Evolutionary conservation across 2,888 invertebrate genomes (phyloP), one percentile per base, ranked within the genome.

Genomic region (Sarcophaga variegata): DNA sequence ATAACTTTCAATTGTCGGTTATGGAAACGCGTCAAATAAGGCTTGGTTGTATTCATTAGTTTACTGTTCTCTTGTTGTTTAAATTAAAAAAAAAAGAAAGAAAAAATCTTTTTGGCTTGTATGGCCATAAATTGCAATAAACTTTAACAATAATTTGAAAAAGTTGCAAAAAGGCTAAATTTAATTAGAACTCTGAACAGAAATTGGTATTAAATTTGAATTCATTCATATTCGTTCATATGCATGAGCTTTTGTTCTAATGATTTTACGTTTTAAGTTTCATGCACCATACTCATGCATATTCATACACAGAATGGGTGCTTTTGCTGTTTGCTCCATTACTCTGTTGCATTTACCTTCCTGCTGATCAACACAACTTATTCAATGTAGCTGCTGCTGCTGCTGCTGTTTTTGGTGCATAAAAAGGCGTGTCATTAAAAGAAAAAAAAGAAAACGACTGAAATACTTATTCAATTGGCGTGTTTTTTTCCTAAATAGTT

Each of bases 381-480:
- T 25, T 67, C 25, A 22, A 63, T 69, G 77, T 63, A 20, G 77
- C 74, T 64, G 70, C 75, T 62, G 79, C 62, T 86, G 79, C 17
- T 69, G 69, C 63, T 72, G 81, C 71, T 63, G 74, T 69, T 76
- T 72, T 71, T 66, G 70, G 70, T 76, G 74, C 70, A 70, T 70
- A 81, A 86, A 86, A 83, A 86, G 86, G 86, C 83, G 86, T 86
- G 86, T 86, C 86, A 83, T 83, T 86, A 83, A 83, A 70, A 76
- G 59, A 20, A 37, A 63, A 85, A 76, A 78, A 83, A 83, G 10
- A 37, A 37, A 37, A 37, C 8, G 10, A 2, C 0, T 37, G 8
- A 54, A 76, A 80, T 72, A 25, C 76, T 86, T 78, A 81, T 78
- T 81, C 83, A 86, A 83, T 86, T 86, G 77, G 60, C 60, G 27